Evolutionary conservation across 1,140 invertebrate genomes (phyloP), one percentile per base, ranked within the genome.

Genomic region (Orchesella cincta): DNA sequence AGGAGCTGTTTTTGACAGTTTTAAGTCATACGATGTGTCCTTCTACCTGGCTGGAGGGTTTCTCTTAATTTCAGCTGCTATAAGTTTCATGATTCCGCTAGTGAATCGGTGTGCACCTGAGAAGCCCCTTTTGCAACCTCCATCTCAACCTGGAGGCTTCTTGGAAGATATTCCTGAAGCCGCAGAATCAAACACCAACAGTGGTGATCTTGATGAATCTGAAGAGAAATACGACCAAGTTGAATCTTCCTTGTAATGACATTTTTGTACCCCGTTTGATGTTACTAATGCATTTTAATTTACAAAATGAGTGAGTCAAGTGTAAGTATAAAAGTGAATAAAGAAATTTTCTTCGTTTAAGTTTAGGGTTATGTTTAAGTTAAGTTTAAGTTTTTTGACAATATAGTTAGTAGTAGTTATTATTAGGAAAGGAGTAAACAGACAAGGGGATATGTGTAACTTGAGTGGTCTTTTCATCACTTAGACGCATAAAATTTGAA

Each of bases 21-120:
- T 95, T 0, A 85, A 91, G 76, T 91, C 90, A 79, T 98, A 97
- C 83, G 90, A 91, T 82, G 89, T 94, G 26, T 92, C 96, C 26
- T 99, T 99, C 85, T 96, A 91, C 84, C 92, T 97, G 87, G 96
- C 96, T 39, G 95, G 93, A 36, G 90, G 89, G 0, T 90, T 98
- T 85, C 95, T 99, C 85, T 88, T 92, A 5, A 85, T 96, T 2
- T 92, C 94, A 20, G 93, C 95, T 0, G 82, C 93, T 0, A 93
- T 94, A 16, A 94, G 93, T 81, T 94, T 97, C 82, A 88, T 94
- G 78, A 92, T 95, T 51, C 93, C 93, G 1, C 87, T 89, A 75
- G 89, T 94, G 85, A 91, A 91, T 84, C 88, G 89, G 84, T 92
- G 86, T 80, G 79, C 78, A 86, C 84, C 71, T 28, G 84, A 87